These are phyloP conservation scores for Nezara viridula DNA, from an alignment of 2,888 invertebrate genomes.

Conservation along the genomic window DNA sequence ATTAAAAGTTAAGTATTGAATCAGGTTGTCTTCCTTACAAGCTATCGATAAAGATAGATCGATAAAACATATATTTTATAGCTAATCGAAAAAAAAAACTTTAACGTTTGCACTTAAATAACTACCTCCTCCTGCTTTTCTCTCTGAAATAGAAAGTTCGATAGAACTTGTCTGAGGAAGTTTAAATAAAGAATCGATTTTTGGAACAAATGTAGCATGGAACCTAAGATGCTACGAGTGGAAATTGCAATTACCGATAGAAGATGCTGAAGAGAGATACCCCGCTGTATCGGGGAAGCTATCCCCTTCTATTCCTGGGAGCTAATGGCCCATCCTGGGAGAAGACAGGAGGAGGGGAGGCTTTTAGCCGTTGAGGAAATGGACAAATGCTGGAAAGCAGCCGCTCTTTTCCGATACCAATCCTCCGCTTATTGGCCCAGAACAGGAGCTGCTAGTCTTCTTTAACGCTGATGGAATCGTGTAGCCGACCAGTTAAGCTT, in stretches of 20 bases:
- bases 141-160: background rate
- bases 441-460: background rate
- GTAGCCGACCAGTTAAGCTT: background rate
- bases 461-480: slow-evolving; percentile 13
- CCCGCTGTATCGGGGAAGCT: background rate
- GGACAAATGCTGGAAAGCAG: background rate
- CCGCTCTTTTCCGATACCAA: background rate
- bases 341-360: background rate
- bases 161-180: too few relatives aligned
- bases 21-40: too few relatives aligned
- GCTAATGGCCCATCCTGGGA: slow-evolving; percentile 11
- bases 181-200: background rate
- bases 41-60: too few relatives aligned
- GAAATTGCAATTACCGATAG: background rate
- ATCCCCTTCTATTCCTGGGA: background rate
- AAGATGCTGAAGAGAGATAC: background rate
- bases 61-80: too few relatives aligned
- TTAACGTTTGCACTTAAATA: background rate
- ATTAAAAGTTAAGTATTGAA: too few relatives aligned
- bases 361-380: slow-evolving; percentile 30
- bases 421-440: slow-evolving; percentile 1
- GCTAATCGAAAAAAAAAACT: too few relatives aligned
- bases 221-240: background rate
- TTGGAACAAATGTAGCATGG: background rate
- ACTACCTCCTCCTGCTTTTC: background rate